Evolutionary conservation across 1,140 invertebrate species (phyloP).

Genomic region (Drosophila bipectinata): DNA sequence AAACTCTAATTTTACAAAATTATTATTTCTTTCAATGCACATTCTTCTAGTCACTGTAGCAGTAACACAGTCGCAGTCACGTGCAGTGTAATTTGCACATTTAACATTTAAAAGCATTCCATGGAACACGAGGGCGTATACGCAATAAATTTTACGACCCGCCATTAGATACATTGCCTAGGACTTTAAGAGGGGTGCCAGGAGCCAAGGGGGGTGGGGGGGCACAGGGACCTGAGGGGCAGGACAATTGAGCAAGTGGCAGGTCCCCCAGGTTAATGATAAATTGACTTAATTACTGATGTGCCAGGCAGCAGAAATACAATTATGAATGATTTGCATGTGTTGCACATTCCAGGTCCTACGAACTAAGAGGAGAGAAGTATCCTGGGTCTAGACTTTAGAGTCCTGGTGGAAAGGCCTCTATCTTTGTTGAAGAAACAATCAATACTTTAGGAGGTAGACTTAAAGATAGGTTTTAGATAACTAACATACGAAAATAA

Average conservation of each 20-base stretch:
- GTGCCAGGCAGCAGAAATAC: slow-evolving; percentile 62
- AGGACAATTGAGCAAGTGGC: slow-evolving; percentile 21
- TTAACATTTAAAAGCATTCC: slow-evolving; percentile 77
- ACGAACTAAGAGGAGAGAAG: not conserved
- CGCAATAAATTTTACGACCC: slow-evolving; percentile 80
- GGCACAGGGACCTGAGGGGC: not conserved
- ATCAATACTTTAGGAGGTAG: too few relatives aligned
- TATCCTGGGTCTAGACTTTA: too few relatives aligned
- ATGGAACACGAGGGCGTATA: slow-evolving; percentile 74
- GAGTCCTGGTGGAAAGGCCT: too few relatives aligned
- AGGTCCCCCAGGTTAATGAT: slow-evolving; percentile 64
- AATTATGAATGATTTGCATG: slow-evolving; percentile 69
- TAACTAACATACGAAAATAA: too few relatives aligned
- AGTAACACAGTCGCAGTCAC: slow-evolving; percentile 65
- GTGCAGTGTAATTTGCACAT: slow-evolving; percentile 77
- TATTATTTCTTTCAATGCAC: slow-evolving; percentile 2
- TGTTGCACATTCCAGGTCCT: slow-evolving; percentile 27
- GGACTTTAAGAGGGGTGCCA: not conserved
- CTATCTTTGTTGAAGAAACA: too few relatives aligned
- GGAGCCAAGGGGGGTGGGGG: not conserved
- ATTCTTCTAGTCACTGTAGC: slow-evolving; percentile 27
- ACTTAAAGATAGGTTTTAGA: too few relatives aligned
- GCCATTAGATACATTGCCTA: slow-evolving; percentile 73
- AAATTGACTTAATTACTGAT: slow-evolving; percentile 81
- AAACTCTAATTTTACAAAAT: not conserved